Evolutionary conservation across 2,888 invertebrate genomes (phyloP), one percentile per base, ranked within the genome.

Genomic region (Lasioglossum figueresi): DNA sequence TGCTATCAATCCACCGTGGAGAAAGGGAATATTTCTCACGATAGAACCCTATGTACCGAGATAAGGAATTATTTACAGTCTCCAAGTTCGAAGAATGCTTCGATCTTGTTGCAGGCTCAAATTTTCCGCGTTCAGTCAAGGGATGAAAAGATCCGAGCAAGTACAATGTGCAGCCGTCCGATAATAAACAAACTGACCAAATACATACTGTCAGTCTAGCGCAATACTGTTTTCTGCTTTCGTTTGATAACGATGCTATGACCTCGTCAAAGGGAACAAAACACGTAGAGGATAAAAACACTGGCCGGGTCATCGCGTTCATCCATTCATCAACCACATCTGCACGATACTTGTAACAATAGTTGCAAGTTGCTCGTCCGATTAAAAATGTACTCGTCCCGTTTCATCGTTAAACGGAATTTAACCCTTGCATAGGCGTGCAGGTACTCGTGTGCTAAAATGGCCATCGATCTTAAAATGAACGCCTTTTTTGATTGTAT

Each of bases 251-350:
- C 23, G 16, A 78, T 59, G 45, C 40, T 77, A 74, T 23, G 37
- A 75, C 4, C 70, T 82, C 66, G 45, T 43, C 56, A 45, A 48
- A n/a, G 23, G 31, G 27, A 81, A 81, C 75, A 78, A 88, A 74
- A 74, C 48, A 31, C 43, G 8, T 34, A 34, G 40, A 43, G 40
- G 19, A 4, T 37, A 37, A 37, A 34, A 63, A 63, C 2, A 16
- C 34, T 23, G 10, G 19, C 5, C 45, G 40, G 72, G 40, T 83
- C 79, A 85, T 83, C 76, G 45, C 34, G 4, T 77, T 70, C 12
- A 52, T 34, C 34, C 45, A 40, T 80, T 80, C 66, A 34, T 48
- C 45, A 63, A 75, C 0, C 8, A 27, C 68, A 43, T 75, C 72
- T 70, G 40, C 23, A 40, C 14, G 70, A 70, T n/a, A 40, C 14